Evolutionary conservation across 2,113 vertebrate genomes (phyloP).

Genomic region (Tupaia chinensis): DNA sequence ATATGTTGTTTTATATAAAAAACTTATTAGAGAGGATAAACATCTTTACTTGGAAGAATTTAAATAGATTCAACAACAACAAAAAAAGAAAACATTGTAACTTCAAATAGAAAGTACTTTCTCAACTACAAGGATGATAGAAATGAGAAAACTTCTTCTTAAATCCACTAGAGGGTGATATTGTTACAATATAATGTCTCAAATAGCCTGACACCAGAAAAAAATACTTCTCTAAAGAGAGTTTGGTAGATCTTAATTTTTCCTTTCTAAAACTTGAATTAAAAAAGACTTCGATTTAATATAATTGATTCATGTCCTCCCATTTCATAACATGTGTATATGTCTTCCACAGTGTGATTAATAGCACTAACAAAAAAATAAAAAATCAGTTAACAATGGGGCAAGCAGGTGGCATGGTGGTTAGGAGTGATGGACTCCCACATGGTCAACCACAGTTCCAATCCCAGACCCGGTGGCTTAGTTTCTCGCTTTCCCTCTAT

Average conservation of each 20-base stretch:
- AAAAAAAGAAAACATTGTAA: neutral
- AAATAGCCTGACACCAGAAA: neutral
- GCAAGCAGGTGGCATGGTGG: too few relatives aligned
- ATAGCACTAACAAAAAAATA: neutral
- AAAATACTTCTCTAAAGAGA: neutral
- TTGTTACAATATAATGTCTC: neutral
- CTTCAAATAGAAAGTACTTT: neutral
- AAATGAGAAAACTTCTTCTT: neutral
- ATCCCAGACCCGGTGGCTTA: too few relatives aligned
- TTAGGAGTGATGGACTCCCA: too few relatives aligned
- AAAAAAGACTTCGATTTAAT: neutral
- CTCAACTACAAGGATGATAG: neutral
- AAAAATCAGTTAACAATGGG: neutral
- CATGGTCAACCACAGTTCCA: too few relatives aligned
- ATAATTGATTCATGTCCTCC: rapidly evolving
- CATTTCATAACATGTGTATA: neutral
- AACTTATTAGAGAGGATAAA: neutral
- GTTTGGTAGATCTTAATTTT: neutral
- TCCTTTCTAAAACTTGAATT: neutral
- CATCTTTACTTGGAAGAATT: neutral
- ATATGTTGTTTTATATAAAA: neutral
- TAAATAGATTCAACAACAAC: neutral
- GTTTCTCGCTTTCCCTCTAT: too few relatives aligned
- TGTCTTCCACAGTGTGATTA: neutral
- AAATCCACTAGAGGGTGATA: conserved; percentile 61